Percentiles rank a stretch among this genome's conserved stretches.
Evolutionary conservation across 2,113 vertebrate species (phyloP).

Genomic region (Butastur rufipennis): DNA sequence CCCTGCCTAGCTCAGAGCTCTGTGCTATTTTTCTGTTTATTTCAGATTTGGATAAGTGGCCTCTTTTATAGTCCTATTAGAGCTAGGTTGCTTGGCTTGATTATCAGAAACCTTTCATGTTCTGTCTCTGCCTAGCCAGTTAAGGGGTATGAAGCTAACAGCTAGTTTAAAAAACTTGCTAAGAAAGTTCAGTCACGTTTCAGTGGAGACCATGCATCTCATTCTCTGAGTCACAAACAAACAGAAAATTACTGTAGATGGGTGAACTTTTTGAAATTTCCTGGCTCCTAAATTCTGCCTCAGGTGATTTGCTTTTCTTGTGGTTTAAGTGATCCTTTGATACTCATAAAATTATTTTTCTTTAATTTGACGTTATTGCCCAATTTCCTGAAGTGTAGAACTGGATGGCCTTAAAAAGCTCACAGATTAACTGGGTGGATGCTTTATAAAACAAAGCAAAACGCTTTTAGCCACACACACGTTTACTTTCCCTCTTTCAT

Average conservation of each 20-base stretch:
- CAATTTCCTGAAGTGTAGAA: not conserved
- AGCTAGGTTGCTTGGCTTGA: not conserved
- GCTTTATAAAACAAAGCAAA: not conserved
- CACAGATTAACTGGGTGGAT: not conserved
- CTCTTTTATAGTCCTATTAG: not conserved
- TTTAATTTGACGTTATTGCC: not conserved
- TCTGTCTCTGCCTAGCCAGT: not conserved
- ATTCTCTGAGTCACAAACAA: not conserved
- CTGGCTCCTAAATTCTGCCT: not conserved
- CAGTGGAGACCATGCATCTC: not conserved
- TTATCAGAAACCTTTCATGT: not conserved
- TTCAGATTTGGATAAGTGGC: not conserved
- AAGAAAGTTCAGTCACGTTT: not conserved
- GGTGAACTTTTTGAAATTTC: not conserved
- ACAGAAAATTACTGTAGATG: not conserved
- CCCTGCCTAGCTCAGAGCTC: not conserved
- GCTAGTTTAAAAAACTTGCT: not conserved
- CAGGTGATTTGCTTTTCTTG: not conserved
- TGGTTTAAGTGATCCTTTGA: not conserved
- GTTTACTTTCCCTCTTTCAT: not conserved
- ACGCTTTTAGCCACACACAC: not conserved
- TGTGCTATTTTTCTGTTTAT: not conserved
- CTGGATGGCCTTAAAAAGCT: not conserved
- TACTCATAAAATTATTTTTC: not conserved
- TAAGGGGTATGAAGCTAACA: not conserved